These are phyloP conservation scores for Solen grandis DNA, from an alignment of 1,140 invertebrate species.

Conservation along the genomic window DNA sequence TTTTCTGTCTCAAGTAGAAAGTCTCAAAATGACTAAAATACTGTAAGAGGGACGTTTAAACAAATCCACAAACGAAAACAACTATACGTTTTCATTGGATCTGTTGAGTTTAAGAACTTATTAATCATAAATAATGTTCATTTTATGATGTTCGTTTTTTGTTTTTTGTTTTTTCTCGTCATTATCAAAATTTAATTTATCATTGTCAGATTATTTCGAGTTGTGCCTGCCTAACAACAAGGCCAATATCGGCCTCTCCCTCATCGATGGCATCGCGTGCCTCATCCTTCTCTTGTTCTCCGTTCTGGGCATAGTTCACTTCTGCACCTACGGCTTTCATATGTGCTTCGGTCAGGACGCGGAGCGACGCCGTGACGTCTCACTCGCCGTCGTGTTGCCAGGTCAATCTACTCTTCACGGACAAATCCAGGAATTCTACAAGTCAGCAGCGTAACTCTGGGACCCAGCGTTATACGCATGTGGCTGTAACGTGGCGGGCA, in stretches of 20 bases:
- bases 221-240: slow-evolving; percentile 36
- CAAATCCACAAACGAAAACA: too few species aligned
- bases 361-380: not conserved
- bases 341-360: slow-evolving; percentile 22
- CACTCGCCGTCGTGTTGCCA: not conserved
- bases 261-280: slow-evolving; percentile 35
- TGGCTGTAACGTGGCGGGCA: too few species aligned
- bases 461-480: too few species aligned
- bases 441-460: not conserved
- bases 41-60: too few species aligned
- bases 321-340: slow-evolving; percentile 29
- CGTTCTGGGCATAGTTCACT: slow-evolving; percentile 26
- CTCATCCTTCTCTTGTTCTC: slow-evolving; percentile 6
- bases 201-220: slow-evolving; percentile 31
- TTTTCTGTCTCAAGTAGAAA: too few species aligned
- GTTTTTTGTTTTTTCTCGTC: too few species aligned
- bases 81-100: too few species aligned
- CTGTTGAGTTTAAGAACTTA: too few species aligned
- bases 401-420: not conserved
- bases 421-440: not conserved
- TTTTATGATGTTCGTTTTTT: too few species aligned
- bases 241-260: slow-evolving; percentile 27
- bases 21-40: too few species aligned
- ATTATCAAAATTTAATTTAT: too few species aligned
- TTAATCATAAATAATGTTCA: too few species aligned